phyloP scores from a whole-genome alignment of 2,888 invertebrate genomes.

The Molorchus minor region DNA sequence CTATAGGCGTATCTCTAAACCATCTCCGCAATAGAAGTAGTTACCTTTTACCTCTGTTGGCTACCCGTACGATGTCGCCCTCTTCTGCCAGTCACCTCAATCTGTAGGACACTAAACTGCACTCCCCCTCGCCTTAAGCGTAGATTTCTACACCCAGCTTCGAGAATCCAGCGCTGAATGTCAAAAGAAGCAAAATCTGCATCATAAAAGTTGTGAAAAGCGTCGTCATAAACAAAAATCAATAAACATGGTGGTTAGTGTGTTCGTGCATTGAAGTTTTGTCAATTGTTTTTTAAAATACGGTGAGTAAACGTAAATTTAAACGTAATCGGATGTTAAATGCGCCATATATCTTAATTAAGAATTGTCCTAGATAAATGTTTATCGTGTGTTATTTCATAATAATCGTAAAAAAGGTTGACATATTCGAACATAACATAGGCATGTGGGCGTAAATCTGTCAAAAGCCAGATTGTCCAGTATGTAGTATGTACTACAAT shows the following conservation, averaged over 20 bases:
- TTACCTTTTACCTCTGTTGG: no score
- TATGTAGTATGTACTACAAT: constrained; percentile 35
- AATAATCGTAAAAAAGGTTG: constrained; percentile 46
- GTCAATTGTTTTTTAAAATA: constrained; percentile 53
- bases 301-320: constrained; percentile 50
- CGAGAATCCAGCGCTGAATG: constrained; percentile 9
- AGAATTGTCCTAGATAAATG: constrained; percentile 2
- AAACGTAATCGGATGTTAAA: neutral
- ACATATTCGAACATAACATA: constrained; percentile 55
- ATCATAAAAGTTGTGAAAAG: constrained; percentile 28
- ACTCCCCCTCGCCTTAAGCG: no score
- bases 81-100: no score
- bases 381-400: constrained; percentile 44
- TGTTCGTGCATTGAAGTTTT: constrained; percentile 53
- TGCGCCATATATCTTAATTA: neutral
- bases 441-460: constrained; percentile 62
- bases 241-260: constrained; percentile 61
- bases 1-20: no score
- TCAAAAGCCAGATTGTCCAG: constrained; percentile 49
- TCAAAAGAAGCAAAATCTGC: constrained; percentile 22
- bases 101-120: no score
- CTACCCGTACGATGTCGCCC: no score
- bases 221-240: constrained; percentile 55
- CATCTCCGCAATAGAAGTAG: no score
- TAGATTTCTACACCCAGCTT: neutral